Percentiles rank a stretch among this genome's conserved stretches.
phyloP scores from a whole-genome alignment of 1,140 invertebrate genomes.

The Listronotus bonariensis region DNA sequence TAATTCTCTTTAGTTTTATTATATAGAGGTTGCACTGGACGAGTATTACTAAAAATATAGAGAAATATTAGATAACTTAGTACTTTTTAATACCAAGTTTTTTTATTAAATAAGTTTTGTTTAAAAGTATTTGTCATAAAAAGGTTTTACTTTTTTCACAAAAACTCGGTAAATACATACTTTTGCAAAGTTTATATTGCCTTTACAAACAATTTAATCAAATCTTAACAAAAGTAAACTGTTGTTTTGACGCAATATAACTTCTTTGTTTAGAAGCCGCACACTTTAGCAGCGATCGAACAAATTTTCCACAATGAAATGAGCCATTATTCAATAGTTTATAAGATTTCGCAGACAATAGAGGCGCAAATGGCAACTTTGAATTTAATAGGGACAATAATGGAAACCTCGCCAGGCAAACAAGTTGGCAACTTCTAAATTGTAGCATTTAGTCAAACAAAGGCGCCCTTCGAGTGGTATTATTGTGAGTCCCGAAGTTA shows the following conservation, averaged over 20 bases:
- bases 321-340: conserved; percentile 51
- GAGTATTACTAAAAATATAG: no score
- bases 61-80: no score
- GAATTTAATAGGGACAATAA: conserved; percentile 53
- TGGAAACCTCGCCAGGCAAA: conserved; percentile 53
- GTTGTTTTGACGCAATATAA: conserved; percentile 18
- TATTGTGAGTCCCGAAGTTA: conserved; percentile 46
- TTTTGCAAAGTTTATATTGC: background rate
- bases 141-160: no score
- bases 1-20: no score
- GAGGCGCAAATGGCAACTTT: conserved; percentile 53
- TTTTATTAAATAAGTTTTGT: no score
- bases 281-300: conserved; percentile 29
- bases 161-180: no score
- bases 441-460: conserved; percentile 57
- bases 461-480: conserved; percentile 49
- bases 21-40: no score
- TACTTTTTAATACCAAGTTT: no score
- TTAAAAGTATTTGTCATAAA: no score
- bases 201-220: conserved; percentile 12
- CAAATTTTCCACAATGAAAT: conserved; percentile 42
- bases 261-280: conserved; percentile 31
- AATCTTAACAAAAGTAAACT: conserved; percentile 20
- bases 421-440: conserved; percentile 56
- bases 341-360: conserved; percentile 50